Conservation (phyloP, 2,888 invertebrate species). For the Lasioglossum oenotherae region DNA sequence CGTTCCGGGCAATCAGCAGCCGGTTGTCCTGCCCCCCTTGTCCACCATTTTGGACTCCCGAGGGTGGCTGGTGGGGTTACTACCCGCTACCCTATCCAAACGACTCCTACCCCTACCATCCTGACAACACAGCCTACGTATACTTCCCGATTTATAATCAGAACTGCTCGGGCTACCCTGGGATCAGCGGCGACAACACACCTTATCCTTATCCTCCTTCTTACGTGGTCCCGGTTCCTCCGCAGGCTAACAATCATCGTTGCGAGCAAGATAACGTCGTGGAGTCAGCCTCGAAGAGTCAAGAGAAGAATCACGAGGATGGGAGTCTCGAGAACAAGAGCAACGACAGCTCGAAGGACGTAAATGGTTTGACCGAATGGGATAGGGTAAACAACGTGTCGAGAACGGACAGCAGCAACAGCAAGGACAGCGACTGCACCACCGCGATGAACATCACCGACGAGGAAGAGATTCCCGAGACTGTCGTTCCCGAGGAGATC, state of each 20-base stretch:
- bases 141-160: slow-evolving; percentile 70
- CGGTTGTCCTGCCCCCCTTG: slow-evolving; percentile 75
- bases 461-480: slow-evolving; percentile 55
- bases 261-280: neutral
- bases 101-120: slow-evolving; percentile 62
- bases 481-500: neutral
- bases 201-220: slow-evolving; percentile 42
- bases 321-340: neutral
- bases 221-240: slow-evolving; percentile 21
- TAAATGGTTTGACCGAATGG: slow-evolving; percentile 20
- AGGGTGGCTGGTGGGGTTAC: slow-evolving; percentile 75
- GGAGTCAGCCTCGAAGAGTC: neutral
- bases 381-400: slow-evolving; percentile 30
- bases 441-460: slow-evolving; percentile 65
- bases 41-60: slow-evolving; percentile 73
- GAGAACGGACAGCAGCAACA: slow-evolving; percentile 41
- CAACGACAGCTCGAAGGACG: neutral
- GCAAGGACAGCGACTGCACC: slow-evolving; percentile 47
- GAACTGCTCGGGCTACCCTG: slow-evolving; percentile 36
- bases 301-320: neutral
- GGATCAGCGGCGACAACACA: slow-evolving; percentile 12
- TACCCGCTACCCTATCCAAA: slow-evolving; percentile 68
- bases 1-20: slow-evolving; percentile 80
- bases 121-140: slow-evolving; percentile 63
- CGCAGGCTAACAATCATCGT: neutral